Conservation (phyloP, 2,888 invertebrate species). For the Lasioglossum calceatum region DNA sequence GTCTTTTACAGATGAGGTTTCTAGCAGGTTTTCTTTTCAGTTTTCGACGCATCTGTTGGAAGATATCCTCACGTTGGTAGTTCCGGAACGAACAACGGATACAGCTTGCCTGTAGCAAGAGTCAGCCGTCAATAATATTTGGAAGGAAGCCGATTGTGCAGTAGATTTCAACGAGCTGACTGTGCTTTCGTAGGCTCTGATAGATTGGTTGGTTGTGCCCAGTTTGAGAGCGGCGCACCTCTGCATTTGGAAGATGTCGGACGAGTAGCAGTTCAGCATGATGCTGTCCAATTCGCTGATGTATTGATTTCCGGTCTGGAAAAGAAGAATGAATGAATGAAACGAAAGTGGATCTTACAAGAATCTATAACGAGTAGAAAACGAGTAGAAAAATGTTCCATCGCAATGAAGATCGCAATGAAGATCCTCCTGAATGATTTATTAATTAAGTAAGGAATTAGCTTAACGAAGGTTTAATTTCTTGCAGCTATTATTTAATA, state of each 20-base stretch:
- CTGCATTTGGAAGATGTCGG: slow-evolving; percentile 36
- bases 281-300: slow-evolving; percentile 39
- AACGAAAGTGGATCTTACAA: too few relatives aligned
- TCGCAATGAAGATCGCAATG: too few relatives aligned
- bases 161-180: neutral
- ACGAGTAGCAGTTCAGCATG: slow-evolving; percentile 39
- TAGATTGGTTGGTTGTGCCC: neutral
- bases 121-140: fast-evolving
- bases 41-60: slow-evolving; percentile 10
- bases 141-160: neutral
- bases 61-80: slow-evolving; percentile 11
- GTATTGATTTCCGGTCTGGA: slow-evolving; percentile 73
- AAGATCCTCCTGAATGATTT: too few relatives aligned
- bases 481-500: neutral
- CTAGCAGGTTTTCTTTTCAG: neutral
- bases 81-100: neutral
- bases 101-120: neutral
- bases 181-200: slow-evolving; percentile 21
- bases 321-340: slow-evolving; percentile 8
- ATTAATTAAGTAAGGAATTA: too few relatives aligned
- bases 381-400: too few relatives aligned
- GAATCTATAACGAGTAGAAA: too few relatives aligned
- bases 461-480: too few relatives aligned
- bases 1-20: neutral
- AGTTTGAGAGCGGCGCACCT: slow-evolving; percentile 44